Evolutionary conservation across 23 tunicate genomes (phyloP), one percentile per base, ranked within the genome.

Genomic region (Phallusia fumigata): DNA sequence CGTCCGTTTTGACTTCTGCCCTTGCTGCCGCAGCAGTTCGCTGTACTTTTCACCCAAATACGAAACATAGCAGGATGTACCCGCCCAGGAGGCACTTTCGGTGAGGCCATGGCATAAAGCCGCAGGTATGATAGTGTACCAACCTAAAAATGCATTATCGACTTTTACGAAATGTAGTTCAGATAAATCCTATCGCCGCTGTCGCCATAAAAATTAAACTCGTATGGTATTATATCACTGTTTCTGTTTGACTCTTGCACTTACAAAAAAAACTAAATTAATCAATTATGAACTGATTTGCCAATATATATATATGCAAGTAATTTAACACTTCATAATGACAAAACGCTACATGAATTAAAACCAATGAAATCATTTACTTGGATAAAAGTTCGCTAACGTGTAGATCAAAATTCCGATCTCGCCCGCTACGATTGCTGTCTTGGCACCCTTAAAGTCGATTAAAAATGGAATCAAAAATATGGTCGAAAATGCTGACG

Each of bases 61-160:
- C 22, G 87, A 75, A 51, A 90, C 79, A 73, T 90, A 90, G 19
- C 85, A 84, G 24, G 86, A 36, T 30, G 88, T 35, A 0, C 89
- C 89, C 32, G 89, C 88, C 95, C 95, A 90, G 15, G 89, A 81
- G 19, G 88, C 86, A 40, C 86, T 81, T 35, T 90, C 95, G 22
- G 89, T 85, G 74, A 81, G 32, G 13, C 95, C 95, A 77, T 84
- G 86, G 36, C 85, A 47, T 24, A 85, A 22, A 5, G 89, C 95
- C 5, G 84, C 83, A 3, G 89, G 85, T 30, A 85, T 80, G 51
- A 90, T 90, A 19, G 88, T 85, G 80, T 80, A 90, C 86, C 89
- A 84, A 32, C 84, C 95, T 90, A 64, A 31, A 84, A 65, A 40
- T 3, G 47, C 5, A 3, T 40, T 40, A 40, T 40, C 47, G 10